phyloP scores from a whole-genome alignment of 1,140 invertebrate species.

The Eumaeus atala region DNA sequence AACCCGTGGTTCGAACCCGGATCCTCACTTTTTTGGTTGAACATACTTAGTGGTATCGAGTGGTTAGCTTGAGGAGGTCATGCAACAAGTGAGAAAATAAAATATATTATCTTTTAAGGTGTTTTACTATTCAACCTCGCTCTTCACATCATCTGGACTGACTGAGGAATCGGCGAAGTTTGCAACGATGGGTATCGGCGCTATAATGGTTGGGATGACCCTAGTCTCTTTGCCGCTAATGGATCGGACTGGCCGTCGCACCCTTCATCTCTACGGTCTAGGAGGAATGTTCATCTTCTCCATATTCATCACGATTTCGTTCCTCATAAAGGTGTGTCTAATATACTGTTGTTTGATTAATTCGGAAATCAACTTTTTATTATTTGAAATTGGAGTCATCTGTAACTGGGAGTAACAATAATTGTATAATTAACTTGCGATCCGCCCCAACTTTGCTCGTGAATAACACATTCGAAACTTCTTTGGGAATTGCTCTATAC shows the following conservation, averaged over 20 bases:
- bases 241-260: constrained; percentile 94
- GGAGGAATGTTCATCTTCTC: constrained; percentile 98
- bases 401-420: no score
- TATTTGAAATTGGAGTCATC: no score
- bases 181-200: constrained; percentile 97
- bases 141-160: constrained; percentile 93
- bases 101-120: constrained; percentile 81
- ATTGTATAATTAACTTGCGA: no score
- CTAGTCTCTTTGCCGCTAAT: constrained; percentile 96
- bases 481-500: no score
- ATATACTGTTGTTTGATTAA: constrained; percentile 33
- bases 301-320: constrained; percentile 97
- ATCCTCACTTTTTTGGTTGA: no score
- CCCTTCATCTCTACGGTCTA: constrained; percentile 95
- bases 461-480: no score
- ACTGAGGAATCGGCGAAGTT: constrained; percentile 89
- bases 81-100: no score
- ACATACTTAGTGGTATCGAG: no score
- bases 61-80: no score
- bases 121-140: constrained; percentile 96
- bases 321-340: constrained; percentile 88
- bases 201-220: constrained; percentile 97
- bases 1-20: no score
- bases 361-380: no score
- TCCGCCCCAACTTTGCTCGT: no score